Conservation (phyloP, 2,888 invertebrate genomes). For the Dasypolia templi region DNA sequence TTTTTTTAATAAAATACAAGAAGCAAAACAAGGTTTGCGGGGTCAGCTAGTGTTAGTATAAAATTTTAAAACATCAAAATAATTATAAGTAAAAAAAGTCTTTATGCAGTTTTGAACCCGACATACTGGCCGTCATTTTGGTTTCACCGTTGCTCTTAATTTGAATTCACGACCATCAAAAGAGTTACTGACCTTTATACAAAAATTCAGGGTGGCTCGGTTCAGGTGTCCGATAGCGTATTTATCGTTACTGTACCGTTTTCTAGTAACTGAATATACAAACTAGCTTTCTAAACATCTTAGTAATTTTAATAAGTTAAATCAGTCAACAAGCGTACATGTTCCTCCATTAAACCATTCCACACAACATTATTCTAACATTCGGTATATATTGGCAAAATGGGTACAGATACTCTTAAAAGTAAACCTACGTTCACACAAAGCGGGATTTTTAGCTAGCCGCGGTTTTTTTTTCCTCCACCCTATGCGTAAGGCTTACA, state of each 20-base stretch:
- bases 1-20: too few species aligned
- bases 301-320: conserved; percentile 52
- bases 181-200: too few species aligned
- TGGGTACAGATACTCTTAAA: conserved; percentile 1
- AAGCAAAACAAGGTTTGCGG: too few species aligned
- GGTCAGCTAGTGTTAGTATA: too few species aligned
- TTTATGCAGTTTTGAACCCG: too few species aligned
- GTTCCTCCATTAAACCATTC: neutral
- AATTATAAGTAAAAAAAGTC: too few species aligned
- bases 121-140: too few species aligned
- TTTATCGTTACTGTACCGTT: neutral
- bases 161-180: too few species aligned
- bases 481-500: neutral
- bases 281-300: conserved; percentile 40
- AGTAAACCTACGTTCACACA: neutral
- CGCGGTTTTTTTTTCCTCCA: neutral
- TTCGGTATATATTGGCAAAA: neutral
- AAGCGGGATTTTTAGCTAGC: neutral
- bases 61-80: too few species aligned
- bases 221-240: too few species aligned
- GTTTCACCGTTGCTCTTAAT: too few species aligned
- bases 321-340: conserved; percentile 56
- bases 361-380: conserved; percentile 6
- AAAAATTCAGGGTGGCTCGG: too few species aligned
- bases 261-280: conserved; percentile 8